These are phyloP conservation scores for Accipiter cooperii DNA, from an alignment of 2,113 vertebrate species.

Conservation along the genomic window DNA sequence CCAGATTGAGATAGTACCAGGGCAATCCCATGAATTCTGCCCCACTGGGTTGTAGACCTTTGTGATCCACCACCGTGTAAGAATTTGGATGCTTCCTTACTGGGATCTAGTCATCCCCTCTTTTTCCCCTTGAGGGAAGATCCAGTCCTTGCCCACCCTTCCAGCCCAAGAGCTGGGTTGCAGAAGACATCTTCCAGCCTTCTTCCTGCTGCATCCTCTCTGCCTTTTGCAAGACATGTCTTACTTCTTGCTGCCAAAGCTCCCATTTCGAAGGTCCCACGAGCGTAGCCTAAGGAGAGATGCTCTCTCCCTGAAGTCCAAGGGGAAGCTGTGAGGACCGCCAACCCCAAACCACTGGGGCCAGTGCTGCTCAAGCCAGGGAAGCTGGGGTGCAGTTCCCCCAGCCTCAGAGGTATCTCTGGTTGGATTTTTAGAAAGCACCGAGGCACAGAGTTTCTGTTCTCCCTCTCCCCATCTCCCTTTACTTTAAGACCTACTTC, in stretches of 20 bases:
- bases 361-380: background rate
- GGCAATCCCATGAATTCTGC: background rate
- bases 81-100: background rate
- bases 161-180: background rate
- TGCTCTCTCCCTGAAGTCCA: background rate
- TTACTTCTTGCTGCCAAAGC: background rate
- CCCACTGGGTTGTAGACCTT: background rate
- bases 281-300: background rate
- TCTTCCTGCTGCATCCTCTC: background rate
- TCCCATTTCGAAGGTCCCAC: background rate
- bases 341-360: background rate
- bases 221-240: background rate
- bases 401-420: background rate
- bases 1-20: rapidly evolving
- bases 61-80: background rate
- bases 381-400: background rate
- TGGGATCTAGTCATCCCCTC: background rate
- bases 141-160: background rate
- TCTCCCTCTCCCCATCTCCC: background rate
- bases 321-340: background rate
- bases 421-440: background rate
- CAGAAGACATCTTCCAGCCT: background rate
- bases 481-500: background rate
- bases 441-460: background rate
- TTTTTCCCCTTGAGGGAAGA: background rate